phyloP scores from a whole-genome alignment of 2,113 vertebrate genomes.

The Theristicus caerulescens region DNA sequence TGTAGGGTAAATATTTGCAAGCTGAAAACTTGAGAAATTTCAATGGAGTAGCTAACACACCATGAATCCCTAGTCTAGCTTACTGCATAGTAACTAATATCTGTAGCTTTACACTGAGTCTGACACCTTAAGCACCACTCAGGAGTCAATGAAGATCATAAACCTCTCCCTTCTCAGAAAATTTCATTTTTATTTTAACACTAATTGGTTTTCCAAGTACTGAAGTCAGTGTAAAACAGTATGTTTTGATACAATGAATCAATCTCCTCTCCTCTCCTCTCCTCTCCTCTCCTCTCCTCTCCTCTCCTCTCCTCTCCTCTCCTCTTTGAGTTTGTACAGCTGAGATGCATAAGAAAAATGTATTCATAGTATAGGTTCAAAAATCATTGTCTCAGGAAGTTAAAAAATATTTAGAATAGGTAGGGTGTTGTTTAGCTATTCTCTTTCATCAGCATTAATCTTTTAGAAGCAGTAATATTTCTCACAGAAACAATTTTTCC shows the following conservation, averaged over 20 bases:
- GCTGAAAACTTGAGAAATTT: not conserved
- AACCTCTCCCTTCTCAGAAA: not conserved
- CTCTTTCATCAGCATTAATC: not conserved
- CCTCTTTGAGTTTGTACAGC: not conserved
- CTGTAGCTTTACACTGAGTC: not conserved
- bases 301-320: not conserved
- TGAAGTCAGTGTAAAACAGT: not conserved
- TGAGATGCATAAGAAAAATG: not conserved
- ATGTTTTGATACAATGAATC: not conserved
- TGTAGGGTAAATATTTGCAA: not conserved
- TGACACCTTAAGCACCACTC: not conserved
- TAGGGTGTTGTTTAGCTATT: not conserved
- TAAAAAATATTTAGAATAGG: not conserved
- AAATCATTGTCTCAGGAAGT: not conserved
- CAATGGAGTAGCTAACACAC: not conserved
- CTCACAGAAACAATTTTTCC: not conserved
- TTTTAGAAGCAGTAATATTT: not conserved
- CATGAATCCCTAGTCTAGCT: not conserved
- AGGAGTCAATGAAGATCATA: not conserved
- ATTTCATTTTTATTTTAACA: not conserved
- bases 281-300: not conserved
- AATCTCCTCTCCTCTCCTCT: not conserved
- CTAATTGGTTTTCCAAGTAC: not conserved
- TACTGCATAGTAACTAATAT: not conserved
- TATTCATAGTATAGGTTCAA: not conserved